phyloP scores from a whole-genome alignment of 2,888 invertebrate genomes.

The Venustoraphidia nigricollis region DNA sequence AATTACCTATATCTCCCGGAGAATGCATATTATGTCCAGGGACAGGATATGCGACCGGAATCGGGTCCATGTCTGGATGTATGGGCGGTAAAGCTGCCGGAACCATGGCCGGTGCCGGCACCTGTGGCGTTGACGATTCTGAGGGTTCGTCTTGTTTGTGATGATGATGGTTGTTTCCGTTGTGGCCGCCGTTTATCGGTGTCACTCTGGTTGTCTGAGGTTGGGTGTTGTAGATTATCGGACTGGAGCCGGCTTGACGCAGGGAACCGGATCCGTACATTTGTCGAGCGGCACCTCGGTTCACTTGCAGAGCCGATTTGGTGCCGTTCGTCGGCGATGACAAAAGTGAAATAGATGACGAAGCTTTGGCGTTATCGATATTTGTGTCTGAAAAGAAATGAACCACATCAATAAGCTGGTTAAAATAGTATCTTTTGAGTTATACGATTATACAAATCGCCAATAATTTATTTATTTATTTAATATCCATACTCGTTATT shows the following conservation, averaged over 20 bases:
- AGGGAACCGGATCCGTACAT: slow-evolving; percentile 39
- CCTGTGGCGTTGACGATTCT: neutral
- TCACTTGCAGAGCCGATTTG: slow-evolving; percentile 29
- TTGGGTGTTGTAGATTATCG: slow-evolving; percentile 23
- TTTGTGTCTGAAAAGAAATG: too few relatives aligned
- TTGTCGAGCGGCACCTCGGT: slow-evolving; percentile 37
- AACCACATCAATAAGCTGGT: too few relatives aligned
- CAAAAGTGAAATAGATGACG: slow-evolving; percentile 4
- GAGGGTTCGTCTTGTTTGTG: slow-evolving; percentile 8
- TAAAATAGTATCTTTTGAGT: too few relatives aligned
- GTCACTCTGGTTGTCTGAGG: slow-evolving; percentile 18
- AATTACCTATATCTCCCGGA: neutral
- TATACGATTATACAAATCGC: too few relatives aligned
- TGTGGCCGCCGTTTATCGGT: slow-evolving; percentile 16
- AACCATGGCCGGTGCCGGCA: neutral
- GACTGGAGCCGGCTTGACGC: slow-evolving; percentile 29
- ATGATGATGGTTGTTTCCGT: slow-evolving; percentile 9
- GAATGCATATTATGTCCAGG: neutral
- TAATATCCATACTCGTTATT: too few relatives aligned
- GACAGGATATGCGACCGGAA: neutral
- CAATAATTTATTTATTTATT: too few relatives aligned
- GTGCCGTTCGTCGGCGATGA: slow-evolving; percentile 23
- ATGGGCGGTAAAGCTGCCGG: slow-evolving; percentile 1
- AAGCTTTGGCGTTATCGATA: too few relatives aligned
- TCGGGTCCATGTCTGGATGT: slow-evolving; percentile 5